Evolutionary conservation across 2,888 invertebrate species (phyloP).

Genomic region (Schizotus pectinicornis): DNA sequence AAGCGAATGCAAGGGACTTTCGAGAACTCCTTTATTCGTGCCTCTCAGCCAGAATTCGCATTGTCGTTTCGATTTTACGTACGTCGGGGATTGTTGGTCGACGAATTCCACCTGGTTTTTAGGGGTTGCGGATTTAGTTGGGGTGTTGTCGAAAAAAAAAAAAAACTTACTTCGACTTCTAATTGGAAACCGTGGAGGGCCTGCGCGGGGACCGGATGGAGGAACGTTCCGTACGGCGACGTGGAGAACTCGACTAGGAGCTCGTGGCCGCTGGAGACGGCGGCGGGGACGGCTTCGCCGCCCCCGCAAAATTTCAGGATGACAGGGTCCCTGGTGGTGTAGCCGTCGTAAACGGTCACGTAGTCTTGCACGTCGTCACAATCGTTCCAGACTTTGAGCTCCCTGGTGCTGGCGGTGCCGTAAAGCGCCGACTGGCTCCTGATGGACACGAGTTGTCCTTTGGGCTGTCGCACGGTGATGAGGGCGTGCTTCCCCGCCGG

Average conservation of each 20-base stretch:
- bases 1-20: conserved; percentile 84
- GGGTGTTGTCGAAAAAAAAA: no score
- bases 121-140: conserved; percentile 46
- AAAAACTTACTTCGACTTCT: conserved; percentile 71
- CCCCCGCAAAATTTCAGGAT: conserved; percentile 90
- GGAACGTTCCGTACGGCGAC: conserved; percentile 87
- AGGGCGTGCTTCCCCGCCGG: conserved; percentile 87
- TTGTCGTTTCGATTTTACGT: conserved; percentile 81
- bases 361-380: conserved; percentile 86
- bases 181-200: conserved; percentile 88
- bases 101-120: conserved; percentile 77
- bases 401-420: conserved; percentile 61
- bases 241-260: conserved; percentile 88
- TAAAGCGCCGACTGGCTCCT: conserved; percentile 77
- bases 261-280: conserved; percentile 87
- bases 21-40: conserved; percentile 77
- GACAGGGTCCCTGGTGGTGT: conserved; percentile 86
- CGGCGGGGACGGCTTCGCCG: conserved; percentile 83
- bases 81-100: conserved; percentile 81
- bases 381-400: conserved; percentile 76
- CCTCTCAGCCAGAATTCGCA: conserved; percentile 89
- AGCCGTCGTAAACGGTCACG: conserved; percentile 87
- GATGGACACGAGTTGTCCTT: conserved; percentile 85
- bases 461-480: conserved; percentile 83
- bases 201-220: conserved; percentile 78